Evolutionary conservation across 2,888 invertebrate species (phyloP), one percentile per base, ranked within the genome.

Genomic region (Tenthredo livida): DNA sequence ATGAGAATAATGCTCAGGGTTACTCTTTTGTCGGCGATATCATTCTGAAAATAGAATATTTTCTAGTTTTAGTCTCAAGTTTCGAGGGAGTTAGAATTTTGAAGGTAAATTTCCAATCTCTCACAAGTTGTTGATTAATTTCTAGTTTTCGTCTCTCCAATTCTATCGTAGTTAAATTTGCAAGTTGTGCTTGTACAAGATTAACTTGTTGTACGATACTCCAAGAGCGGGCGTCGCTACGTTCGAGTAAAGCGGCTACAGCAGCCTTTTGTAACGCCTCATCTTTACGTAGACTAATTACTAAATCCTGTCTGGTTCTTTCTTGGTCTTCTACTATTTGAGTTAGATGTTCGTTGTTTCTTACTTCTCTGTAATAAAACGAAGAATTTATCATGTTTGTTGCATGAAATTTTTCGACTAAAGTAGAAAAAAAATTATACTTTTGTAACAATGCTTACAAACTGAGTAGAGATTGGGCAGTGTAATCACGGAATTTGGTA

Each of bases 171-270:
- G 97, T 97, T 40, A 97, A 94, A 85, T 95, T 95, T 29, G 96
- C 96, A 88, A 97, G 93, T 93, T 97, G 96, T 15, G 94, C 94
- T 88, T 97, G 96, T 70, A 97, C 96, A 85, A 97, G 93, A 88
- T 95, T 95, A 87, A 97, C 96, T 94, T 97, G 97, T 91, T 97
- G 96, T 88, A 96, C 95, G 40, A 97, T 94, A 89, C 96, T 96
- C 97, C 97, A 97, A 87, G 96, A 96, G 89, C 96, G 95, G 9
- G 97, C 95, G 93, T 97, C 97, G 87, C 96, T 96, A 90, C 96
- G 95, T 92, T 97, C 96, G 86, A 97, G 93, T 73, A 97, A 93
- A 17, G 96, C 95, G 40, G 96, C 95, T 3, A 97, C 96, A 10
- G 96, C 96, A 6, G 95, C 96, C 92, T 96, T 96, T 91, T 97